Percentiles rank a stretch among this genome's conserved stretches.
Conservation (phyloP, 1,140 invertebrate genomes). For the Galendromus occidentalis region DNA sequence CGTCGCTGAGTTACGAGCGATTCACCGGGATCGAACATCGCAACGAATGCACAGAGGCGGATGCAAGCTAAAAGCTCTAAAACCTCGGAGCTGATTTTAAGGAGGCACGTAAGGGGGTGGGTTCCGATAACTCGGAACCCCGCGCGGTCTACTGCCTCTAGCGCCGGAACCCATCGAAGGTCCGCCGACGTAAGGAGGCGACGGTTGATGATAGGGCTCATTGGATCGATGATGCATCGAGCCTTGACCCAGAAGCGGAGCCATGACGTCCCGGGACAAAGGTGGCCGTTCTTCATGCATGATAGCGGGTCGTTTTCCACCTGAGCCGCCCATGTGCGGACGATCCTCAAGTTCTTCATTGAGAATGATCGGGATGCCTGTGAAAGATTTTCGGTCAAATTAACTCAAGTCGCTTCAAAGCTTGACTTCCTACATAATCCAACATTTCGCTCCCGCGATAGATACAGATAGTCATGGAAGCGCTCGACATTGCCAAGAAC, state of each 20-base stretch:
- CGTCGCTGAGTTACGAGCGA: no score
- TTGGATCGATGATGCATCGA: conserved; percentile 33
- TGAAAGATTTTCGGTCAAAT: no score
- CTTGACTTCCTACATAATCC: no score
- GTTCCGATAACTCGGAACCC: conserved; percentile 65
- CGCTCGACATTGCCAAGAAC: no score
- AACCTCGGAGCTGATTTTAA: conserved; percentile 14
- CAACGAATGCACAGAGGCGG: no score
- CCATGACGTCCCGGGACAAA: conserved; percentile 49
- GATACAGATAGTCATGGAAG: no score
- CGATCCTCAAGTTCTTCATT: conserved; percentile 74
- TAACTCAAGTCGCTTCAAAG: no score
- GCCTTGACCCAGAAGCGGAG: conserved; percentile 36
- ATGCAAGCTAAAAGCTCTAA: no score
- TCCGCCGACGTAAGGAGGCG: conserved; percentile 48
- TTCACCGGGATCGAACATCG: no score
- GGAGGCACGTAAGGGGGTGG: conserved; percentile 76
- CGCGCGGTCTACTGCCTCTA: conserved; percentile 46
- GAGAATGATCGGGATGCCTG: conserved; percentile 83
- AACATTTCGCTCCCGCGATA: no score
- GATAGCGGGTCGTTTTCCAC: conserved; percentile 71
- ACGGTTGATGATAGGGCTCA: conserved; percentile 18
- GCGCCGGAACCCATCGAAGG: conserved; percentile 51
- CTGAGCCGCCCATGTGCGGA: conserved; percentile 40
- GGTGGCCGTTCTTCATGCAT: conserved; percentile 81